These are phyloP conservation scores for Cephus pygmeus DNA, from an alignment of 2,888 invertebrate genomes.

Conservation along the genomic window DNA sequence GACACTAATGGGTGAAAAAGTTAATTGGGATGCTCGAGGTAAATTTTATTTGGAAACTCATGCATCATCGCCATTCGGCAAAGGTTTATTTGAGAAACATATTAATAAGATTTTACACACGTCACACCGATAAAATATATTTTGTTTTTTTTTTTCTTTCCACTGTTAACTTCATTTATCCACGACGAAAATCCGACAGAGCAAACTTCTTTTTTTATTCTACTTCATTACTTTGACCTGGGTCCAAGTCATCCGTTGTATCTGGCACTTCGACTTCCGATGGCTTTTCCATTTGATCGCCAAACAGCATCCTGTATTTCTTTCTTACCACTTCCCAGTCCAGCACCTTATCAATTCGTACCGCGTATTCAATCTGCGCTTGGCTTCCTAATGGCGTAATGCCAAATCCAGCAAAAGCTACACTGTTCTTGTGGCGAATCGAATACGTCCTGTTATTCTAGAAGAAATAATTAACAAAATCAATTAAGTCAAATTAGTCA, in stretches of 20 bases:
- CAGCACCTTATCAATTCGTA: conserved; percentile 65
- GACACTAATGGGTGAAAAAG: conserved; percentile 51
- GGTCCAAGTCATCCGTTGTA: not conserved
- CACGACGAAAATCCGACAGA: not conserved
- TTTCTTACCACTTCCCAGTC: conserved; percentile 67
- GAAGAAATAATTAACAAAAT: conserved; percentile 15
- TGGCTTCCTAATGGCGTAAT: conserved; percentile 60
- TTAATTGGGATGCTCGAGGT: conserved; percentile 65
- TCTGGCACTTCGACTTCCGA: conserved; percentile 24
- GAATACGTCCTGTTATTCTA: conserved; percentile 61
- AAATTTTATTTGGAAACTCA: conserved; percentile 74
- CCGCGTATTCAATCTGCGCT: conserved; percentile 49
- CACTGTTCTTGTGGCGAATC: conserved; percentile 44
- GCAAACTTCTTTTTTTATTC: not conserved
- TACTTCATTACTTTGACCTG: not conserved
- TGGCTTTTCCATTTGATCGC: conserved; percentile 56
- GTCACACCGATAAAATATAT: not conserved
- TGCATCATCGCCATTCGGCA: conserved; percentile 69
- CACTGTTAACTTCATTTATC: not conserved
- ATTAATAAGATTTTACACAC: not conserved
- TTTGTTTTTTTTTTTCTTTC: not conserved
- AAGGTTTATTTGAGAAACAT: conserved; percentile 43
- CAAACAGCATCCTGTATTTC: conserved; percentile 65
- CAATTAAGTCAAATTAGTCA: not conserved
- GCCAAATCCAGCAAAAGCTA: conserved; percentile 49